Conservation (phyloP, 1,140 invertebrate genomes). For the Lepidostoma basale region DNA sequence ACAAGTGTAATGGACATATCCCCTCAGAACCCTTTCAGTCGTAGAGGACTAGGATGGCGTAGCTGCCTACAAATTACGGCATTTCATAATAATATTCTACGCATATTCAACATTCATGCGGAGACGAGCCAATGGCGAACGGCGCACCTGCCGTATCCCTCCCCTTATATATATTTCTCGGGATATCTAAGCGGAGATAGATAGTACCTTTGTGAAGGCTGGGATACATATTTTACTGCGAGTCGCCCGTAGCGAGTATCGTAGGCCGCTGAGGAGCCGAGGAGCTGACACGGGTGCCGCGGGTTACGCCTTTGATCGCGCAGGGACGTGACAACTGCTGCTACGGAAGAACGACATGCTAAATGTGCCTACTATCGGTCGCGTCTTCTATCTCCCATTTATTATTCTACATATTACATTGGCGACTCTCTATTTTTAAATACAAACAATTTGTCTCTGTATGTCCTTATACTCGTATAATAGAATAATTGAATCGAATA, state of each 20-base stretch:
- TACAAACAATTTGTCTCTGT: no score
- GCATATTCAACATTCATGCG: constrained; percentile 26
- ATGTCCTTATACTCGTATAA: no score
- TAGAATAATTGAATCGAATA: no score
- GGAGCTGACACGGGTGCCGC: constrained; percentile 38
- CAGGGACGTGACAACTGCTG: constrained; percentile 37
- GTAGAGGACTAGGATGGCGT: constrained; percentile 16
- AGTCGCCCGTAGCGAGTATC: constrained; percentile 15
- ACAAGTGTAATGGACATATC: constrained; percentile 34
- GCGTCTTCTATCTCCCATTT: no score
- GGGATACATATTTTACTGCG: constrained; percentile 24
- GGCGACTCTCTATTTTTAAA: no score
- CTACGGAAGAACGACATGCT: constrained; percentile 6
- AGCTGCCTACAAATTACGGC: constrained; percentile 37
- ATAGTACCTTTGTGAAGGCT: constrained; percentile 18
- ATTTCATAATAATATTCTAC: constrained; percentile 39
- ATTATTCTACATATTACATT: no score
- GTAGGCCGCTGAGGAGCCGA: constrained; percentile 16
- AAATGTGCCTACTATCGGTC: constrained; percentile 7
- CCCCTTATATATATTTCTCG: constrained; percentile 28
- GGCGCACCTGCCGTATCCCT: constrained; percentile 41
- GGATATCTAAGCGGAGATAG: constrained; percentile 28
- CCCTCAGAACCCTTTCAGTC: constrained; percentile 34
- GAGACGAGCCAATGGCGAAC: constrained; percentile 41
- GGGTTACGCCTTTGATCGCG: constrained; percentile 36